Base-by-base conservation (phyloP, 2,888 invertebrate species). In the Cecidostiba fungosa region DNA sequence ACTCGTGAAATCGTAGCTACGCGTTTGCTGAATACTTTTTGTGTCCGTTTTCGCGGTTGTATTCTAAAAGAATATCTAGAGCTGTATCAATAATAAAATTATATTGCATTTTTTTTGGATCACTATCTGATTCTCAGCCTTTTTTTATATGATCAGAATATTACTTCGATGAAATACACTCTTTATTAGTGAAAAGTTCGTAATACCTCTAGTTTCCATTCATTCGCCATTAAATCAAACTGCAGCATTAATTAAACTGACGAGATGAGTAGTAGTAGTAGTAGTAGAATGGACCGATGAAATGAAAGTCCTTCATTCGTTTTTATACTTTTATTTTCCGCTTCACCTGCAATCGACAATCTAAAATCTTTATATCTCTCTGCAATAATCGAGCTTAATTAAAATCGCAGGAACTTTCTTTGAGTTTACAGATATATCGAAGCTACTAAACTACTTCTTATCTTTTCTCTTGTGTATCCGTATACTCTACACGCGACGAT, bases 321-420 rank as follows among this genome's bases (percentile, higher is more conserved):
- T 36, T 36, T 36, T 3, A 36, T 36, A 3, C 36, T 39, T 39
- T 39, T 39, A 39, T 54, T 54, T 54, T 54, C 54, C 54, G 19
- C n/a, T n/a, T 16, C 6, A 54, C 16, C n/a, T n/a, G n/a, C 19
- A 54, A 43, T 43, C 54, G 5, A 3, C n/a, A 0, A n/a, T n/a
- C 54, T 16, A n/a, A 16, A 16, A 54, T 70, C 36, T 66, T n/a
- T 10, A 39, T 26, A 16, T 12, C 39, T 26, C 26, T 6, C 23
- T 77, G 54, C 19, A 62, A n/a, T 50, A 36, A 54, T 8, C 66
- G n/a, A 26, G n/a, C 54, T 72, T 83, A 83, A 83, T 83, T 77
- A 83, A 77, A 83, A 73, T 84, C 73, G 39, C 29, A 73, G 66
- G 26, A 78, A 84, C 19, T 78, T 62, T 79, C 50, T 72, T 50